Evolutionary conservation across 1,140 invertebrate genomes (phyloP).

Genomic region (Ceratitis capitata): DNA sequence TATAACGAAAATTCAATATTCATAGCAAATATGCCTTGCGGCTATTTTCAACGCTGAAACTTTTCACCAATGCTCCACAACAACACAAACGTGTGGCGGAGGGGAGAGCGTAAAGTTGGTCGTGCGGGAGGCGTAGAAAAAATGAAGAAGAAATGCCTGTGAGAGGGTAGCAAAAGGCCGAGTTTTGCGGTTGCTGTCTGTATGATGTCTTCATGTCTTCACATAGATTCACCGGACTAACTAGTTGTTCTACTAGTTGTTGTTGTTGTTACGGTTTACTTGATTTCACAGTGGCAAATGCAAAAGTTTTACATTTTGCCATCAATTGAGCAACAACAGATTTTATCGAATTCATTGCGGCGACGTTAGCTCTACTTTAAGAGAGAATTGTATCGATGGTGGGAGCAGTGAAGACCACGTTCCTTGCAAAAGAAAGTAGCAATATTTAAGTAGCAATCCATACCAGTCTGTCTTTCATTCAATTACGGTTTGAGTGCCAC

Average conservation of each 20-base stretch:
- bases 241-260: not conserved
- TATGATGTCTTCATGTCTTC: not conserved
- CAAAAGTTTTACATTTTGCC: not conserved
- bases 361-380: not conserved
- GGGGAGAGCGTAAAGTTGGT: not conserved
- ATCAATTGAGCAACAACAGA: constrained; percentile 4
- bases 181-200: not conserved
- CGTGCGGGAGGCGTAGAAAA: not conserved
- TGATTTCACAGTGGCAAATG: constrained; percentile 20
- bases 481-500: no score
- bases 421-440: no score
- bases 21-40: constrained; percentile 1
- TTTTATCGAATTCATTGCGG: not conserved
- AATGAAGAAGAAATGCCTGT: not conserved
- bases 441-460: no score
- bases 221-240: not conserved
- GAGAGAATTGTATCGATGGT: not conserved
- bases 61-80: not conserved
- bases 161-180: not conserved
- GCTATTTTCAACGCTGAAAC: constrained; percentile 5
- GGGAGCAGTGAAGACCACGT: no score
- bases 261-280: not conserved
- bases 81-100: not conserved
- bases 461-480: not conserved
- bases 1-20: constrained; percentile 22